Evolutionary conservation across 2,113 vertebrate genomes (phyloP), one percentile per base, ranked within the genome.

Genomic region (Mionectes macconnelli): DNA sequence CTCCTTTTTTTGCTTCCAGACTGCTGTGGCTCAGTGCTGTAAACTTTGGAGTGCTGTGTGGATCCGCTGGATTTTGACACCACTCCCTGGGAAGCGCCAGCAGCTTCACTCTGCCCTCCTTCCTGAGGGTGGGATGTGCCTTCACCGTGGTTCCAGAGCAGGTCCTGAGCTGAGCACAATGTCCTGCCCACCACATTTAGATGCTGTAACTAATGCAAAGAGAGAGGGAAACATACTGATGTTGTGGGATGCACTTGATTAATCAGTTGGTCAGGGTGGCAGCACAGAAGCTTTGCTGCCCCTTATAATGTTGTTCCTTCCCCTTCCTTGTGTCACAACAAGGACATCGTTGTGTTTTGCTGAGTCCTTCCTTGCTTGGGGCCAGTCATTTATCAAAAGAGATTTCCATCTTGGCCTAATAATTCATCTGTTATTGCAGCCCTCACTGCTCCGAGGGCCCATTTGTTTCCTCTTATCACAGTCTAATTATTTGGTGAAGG

Each of bases 371-470:
- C 86, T 96, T 95, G 90, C 93, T 97, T 75, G 79, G 76, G 92
- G 93, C 88, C 79, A 75, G 60, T 90, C 93, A 96, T 96, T 96
- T 94, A 97, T 96, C 96, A 96, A 77, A 83, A 60, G 93, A 92
- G 93, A 96, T 96, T 96, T 92, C 88, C 92, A 96, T 97, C 95
- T 96, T 96, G 96, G 90, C 67, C 92, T 95, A 94, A 97, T 97
- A 95, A 96, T 92, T 97, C 92, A 93, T 95, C 80, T 80, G 86
- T 86, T 95, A 90, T 89, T 94, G 93, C 93, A 89, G 94, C 64
- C 88, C 85, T 87, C 52, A 1, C 88, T 89, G 83, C 88, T 93
- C 92, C 5, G 1, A 95, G 93, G 84, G 28, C 62, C 70, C 88
- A 92, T 96, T 96, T 95, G 86, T 96, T 96, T 95, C 93, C 64